phyloP scores from a whole-genome alignment of 2,888 invertebrate species.

The Acanthosepion esculentum region DNA sequence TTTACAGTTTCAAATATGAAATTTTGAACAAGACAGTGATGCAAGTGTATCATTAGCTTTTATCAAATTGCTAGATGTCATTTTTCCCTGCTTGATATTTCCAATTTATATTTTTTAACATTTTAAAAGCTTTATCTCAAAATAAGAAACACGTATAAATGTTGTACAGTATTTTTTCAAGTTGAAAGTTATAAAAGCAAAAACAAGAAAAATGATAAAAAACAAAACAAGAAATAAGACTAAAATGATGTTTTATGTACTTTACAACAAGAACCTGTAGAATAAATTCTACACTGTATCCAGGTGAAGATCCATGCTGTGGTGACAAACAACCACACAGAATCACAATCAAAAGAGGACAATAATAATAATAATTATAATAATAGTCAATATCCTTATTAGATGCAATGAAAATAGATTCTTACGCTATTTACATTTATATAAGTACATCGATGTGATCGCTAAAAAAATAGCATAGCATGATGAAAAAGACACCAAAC shows the following conservation, averaged over 20 bases:
- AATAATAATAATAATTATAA: not conserved
- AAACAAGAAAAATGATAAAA: not conserved
- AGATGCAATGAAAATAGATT: slow-evolving; percentile 48
- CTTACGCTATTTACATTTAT: slow-evolving; percentile 47
- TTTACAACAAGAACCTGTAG: not conserved
- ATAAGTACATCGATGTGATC: too few species aligned
- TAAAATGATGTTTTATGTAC: slow-evolving; percentile 11
- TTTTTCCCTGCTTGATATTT: too few species aligned
- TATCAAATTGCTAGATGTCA: too few species aligned
- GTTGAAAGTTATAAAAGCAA: not conserved
- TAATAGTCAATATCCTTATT: not conserved
- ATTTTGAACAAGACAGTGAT: too few species aligned
- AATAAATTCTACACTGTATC: not conserved
- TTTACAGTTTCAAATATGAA: too few species aligned
- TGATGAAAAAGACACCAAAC: too few species aligned
- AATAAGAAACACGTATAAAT: not conserved
- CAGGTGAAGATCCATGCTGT: not conserved
- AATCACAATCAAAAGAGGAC: not conserved
- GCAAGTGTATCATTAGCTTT: too few species aligned
- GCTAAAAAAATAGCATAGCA: too few species aligned
- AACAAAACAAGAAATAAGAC: slow-evolving; percentile 5
- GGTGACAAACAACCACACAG: not conserved
- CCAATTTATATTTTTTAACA: too few species aligned
- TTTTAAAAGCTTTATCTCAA: too few species aligned
- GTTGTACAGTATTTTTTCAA: not conserved